A percentile compares a stretch with the other conserved stretches of the same genome.
These are phyloP conservation scores for Temnothorax nylanderi DNA, from an alignment of 1,140 invertebrate species.

Conservation along the genomic window DNA sequence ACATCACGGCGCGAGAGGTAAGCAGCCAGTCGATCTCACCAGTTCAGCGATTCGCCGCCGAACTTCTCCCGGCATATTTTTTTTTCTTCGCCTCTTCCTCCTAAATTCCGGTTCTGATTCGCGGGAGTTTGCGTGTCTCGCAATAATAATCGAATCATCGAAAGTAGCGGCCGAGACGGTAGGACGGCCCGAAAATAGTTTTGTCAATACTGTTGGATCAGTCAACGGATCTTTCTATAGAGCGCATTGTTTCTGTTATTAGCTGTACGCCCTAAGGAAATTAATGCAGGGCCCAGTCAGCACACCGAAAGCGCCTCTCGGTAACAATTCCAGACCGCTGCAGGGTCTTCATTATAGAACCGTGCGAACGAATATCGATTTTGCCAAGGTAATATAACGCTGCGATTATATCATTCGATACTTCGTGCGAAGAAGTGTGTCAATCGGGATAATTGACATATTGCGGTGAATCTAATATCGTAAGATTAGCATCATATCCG, in stretches of 20 bases:
- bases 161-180: neutral
- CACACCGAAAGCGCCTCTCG: conserved; percentile 95
- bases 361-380: conserved; percentile 98
- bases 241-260: conserved; percentile 74
- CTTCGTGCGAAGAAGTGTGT: conserved; percentile 23
- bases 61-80: neutral
- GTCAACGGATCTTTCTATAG: conserved; percentile 1
- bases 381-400: conserved; percentile 89
- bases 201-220: conserved; percentile 34
- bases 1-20: conserved; percentile 96
- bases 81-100: neutral
- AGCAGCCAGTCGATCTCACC: conserved; percentile 61
- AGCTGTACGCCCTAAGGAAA: conserved; percentile 94
- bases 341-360: conserved; percentile 96
- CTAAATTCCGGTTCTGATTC: neutral
- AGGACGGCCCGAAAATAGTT: neutral
- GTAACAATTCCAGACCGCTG: conserved; percentile 96
- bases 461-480: neutral
- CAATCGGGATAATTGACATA: conserved; percentile 10
- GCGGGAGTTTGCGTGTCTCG: conserved; percentile 11
- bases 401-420: conserved; percentile 47
- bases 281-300: conserved; percentile 94
- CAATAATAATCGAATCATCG: conserved; percentile 19
- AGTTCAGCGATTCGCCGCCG: conserved; percentile 1
- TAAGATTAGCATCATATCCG: neutral